phyloP scores from a whole-genome alignment of 2,888 invertebrate species.

The Toxonevra muliebris region DNA sequence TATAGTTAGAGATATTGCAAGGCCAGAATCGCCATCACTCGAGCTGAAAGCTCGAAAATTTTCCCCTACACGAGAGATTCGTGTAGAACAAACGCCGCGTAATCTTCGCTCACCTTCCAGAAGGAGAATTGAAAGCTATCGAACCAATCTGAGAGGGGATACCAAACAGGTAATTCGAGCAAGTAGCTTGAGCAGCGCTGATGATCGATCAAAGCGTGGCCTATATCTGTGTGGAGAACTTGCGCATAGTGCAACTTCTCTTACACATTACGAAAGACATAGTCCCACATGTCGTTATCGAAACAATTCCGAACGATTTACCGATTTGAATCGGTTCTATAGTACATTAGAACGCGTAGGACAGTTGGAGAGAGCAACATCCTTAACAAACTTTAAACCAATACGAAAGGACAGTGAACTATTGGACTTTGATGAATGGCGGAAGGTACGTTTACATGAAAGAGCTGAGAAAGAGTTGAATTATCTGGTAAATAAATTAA shows the following conservation, averaged over 20 bases:
- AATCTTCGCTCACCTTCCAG: constrained; percentile 73
- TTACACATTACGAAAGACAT: constrained; percentile 66
- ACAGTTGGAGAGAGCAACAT: constrained; percentile 81
- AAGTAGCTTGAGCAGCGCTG: constrained; percentile 74
- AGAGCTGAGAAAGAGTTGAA: constrained; percentile 84
- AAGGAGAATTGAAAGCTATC: constrained; percentile 70
- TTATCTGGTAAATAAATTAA: constrained; percentile 78
- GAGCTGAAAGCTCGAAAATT: constrained; percentile 40
- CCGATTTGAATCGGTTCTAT: constrained; percentile 86
- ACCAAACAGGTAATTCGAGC: constrained; percentile 69
- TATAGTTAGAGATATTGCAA: constrained; percentile 47
- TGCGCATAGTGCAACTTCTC: constrained; percentile 62
- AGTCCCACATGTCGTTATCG: constrained; percentile 63
- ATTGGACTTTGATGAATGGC: constrained; percentile 89
- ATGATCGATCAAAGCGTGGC: constrained; percentile 59
- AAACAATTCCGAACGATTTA: constrained; percentile 76
- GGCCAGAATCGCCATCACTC: constrained; percentile 14
- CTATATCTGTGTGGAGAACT: constrained; percentile 59
- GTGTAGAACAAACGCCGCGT: constrained; percentile 64
- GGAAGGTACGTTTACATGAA: constrained; percentile 79
- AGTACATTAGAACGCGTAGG: constrained; percentile 85
- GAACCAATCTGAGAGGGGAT: constrained; percentile 48
- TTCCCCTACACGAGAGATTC: constrained; percentile 60
- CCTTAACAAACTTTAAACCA: constrained; percentile 74
- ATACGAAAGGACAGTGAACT: constrained; percentile 81